Evolutionary conservation across 2,888 invertebrate species (phyloP), one percentile per base, ranked within the genome.

Genomic region (Meloe dianella): DNA sequence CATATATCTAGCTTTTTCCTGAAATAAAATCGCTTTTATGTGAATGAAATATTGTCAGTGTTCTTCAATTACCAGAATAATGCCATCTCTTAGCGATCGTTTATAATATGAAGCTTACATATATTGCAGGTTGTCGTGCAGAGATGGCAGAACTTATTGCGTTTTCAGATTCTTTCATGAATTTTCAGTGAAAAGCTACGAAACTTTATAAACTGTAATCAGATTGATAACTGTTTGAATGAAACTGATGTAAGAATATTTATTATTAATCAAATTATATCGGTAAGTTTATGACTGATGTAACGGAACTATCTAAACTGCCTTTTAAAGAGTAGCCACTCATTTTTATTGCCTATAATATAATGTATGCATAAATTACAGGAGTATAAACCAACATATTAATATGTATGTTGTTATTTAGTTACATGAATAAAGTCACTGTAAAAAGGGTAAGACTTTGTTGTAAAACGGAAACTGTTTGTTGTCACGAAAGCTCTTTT

Each of bases 391-490:
- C 32, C 12, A 32, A 32, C 9, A 9, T 32, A 32, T 32, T 32
- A 1, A 9, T 32, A 7, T 6, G 0, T 9, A 10, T 9, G 32
- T 32, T 10, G 14, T 38, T 38, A 38, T 38, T 38, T 35, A 35
- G 9, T 35, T 35, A 2, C 41, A 41, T 41, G 5, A 41, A 17
- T 17, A 41, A 41, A n/a, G n/a, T n/a, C 41, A 17, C 6, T 41
- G 47, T 47, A 20, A 47, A n/a, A 47, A 47, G 47, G 20, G 47
- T 20, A 47, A 47, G 9, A 20, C 20, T 47, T 20, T 47, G 20
- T 47, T 20, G 47, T 35, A 61, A 59, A 68, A 60, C 63, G 66
- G 64, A 68, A 68, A 68, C 63, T 61, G 66, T 58, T 38, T 7
- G 9, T 20, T 51, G 65, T 64, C 66, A 68, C 68, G 68, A 61